Evolutionary conservation across 2,113 vertebrate genomes (phyloP).

Genomic region (Hemichromis elongatus): DNA sequence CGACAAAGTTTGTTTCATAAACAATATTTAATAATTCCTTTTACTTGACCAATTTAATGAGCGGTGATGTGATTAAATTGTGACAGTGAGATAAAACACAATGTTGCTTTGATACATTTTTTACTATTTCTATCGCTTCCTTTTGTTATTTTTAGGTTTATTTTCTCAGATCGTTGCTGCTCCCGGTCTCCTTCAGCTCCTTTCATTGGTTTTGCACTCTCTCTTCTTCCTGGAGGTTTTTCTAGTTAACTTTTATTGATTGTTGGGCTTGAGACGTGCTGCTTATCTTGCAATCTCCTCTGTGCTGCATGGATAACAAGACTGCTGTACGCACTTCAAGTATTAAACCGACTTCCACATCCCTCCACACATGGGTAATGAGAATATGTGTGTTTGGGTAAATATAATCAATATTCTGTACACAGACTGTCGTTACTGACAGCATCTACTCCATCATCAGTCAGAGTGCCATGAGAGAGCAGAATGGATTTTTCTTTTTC

Average conservation of each 20-base stretch:
- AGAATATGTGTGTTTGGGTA: not conserved
- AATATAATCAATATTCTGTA: slow-evolving; percentile 13
- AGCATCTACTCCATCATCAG: not conserved
- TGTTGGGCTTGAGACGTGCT: not conserved
- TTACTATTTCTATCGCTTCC: not conserved
- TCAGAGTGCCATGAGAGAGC: not conserved
- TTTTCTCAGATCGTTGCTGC: not conserved
- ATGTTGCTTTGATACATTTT: not conserved
- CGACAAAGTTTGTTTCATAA: not conserved
- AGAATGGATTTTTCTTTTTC: not conserved
- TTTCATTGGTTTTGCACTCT: not conserved
- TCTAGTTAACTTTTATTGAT: slow-evolving; percentile 25
- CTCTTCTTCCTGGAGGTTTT: not conserved
- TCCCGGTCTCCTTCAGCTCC: not conserved
- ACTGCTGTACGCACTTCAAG: not conserved
- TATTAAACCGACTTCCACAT: not conserved
- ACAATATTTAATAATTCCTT: not conserved
- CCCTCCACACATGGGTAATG: slow-evolving; percentile 2
- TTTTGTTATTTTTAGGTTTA: not conserved
- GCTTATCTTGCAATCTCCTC: slow-evolving; percentile 3
- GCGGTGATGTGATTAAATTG: not conserved
- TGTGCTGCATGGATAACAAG: not conserved
- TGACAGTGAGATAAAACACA: not conserved
- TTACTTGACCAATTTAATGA: not conserved
- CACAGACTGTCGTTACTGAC: not conserved